Base-by-base conservation (phyloP, 2,113 vertebrate genomes). In the Conger conger region DNA sequence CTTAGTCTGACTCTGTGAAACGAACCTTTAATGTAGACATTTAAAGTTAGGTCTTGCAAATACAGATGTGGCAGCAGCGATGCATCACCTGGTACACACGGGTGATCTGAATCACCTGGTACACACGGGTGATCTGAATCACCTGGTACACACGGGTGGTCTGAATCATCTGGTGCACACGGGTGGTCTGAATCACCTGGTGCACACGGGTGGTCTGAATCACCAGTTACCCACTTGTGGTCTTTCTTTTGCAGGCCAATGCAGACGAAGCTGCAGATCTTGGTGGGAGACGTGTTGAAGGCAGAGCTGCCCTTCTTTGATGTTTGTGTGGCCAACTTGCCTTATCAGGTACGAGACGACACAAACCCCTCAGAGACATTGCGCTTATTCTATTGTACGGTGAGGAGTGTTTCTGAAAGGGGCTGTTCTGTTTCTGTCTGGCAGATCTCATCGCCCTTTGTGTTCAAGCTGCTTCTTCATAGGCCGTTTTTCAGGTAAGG, bases 361-460 rank as follows among this genome's bases (percentile, higher is more conserved):
- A 63, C 9, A n/a, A 17, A 11, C 45, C 20, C 27, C 16, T 23
- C 0, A 9, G 27, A 73, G 33, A 73, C n/a, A 17, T 73, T 73
- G 1, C 15, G 54, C 3, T 33, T 27, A 33, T 73, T 6, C n/a
- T 33, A 2, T 73, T n/a, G 4, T 54, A 4, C 42, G 45, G 0
- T 5, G 40, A 13, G 37, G 81, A 18, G 27, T 81, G 45, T 50
- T 50, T 50, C 11, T 50, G 9, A 50, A 13, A 50, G 20, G 57
- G 54, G 54, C 23, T 40, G 60, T n/a, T 79, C 30, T 77, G 35
- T 50, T 36, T 82, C 33, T 68, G 40, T 84, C 81, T 36, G 87
- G 81, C 91, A 99, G 98, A 99, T 99, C 91, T 99, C 98, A 1
- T 99, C 98, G 17, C 98, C 98, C 1, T 99, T 99, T 91, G 97